phyloP scores from a whole-genome alignment of 2,113 vertebrate genomes.

The Miniopterus natalensis region DNA sequence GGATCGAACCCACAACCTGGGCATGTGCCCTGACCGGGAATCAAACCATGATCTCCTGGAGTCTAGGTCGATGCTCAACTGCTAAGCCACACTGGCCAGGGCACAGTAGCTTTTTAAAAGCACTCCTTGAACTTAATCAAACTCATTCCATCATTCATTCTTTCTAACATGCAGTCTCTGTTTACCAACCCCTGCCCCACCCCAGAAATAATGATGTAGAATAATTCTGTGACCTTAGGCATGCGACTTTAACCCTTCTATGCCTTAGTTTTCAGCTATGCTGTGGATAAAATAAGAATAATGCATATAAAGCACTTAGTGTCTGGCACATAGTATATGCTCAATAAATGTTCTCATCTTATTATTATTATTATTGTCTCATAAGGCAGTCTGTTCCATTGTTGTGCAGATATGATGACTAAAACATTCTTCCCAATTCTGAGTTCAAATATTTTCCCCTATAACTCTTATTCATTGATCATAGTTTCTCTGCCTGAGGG shows the following conservation, averaged over 20 bases:
- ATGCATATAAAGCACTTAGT: not conserved
- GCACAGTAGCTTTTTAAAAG: conserved; percentile 15
- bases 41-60: too few species aligned
- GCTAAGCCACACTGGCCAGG: too few species aligned
- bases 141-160: conserved; percentile 40
- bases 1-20: too few species aligned
- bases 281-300: not conserved
- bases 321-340: not conserved
- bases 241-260: not conserved
- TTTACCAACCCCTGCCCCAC: not conserved
- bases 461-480: not conserved
- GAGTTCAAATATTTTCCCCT: not conserved
- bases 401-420: not conserved
- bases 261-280: not conserved
- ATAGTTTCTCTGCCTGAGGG: not conserved
- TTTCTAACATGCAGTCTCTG: conserved; percentile 1
- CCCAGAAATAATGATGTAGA: not conserved
- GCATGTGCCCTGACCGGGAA: too few species aligned
- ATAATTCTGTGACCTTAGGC: not conserved
- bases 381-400: not conserved
- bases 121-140: conserved; percentile 45
- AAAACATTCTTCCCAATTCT: not conserved
- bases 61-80: too few species aligned
- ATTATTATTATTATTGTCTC: not conserved
- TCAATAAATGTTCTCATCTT: not conserved